Evolutionary conservation across 2,113 vertebrate genomes (phyloP).

Genomic region (Trogon melanurus): DNA sequence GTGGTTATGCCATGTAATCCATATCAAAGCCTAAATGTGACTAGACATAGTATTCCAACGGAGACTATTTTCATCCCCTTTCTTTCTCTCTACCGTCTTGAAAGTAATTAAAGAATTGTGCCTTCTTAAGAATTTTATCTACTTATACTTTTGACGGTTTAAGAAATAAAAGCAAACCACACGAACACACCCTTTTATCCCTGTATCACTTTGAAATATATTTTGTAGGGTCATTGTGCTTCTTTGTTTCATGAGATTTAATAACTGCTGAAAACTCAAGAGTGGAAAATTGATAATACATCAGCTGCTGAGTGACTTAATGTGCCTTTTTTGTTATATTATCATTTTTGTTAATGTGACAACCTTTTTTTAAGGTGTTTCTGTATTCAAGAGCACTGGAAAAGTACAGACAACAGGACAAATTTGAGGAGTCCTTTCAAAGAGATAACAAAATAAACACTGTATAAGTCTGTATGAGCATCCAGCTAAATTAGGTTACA

Average conservation of each 20-base stretch:
- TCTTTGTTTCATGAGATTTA: background rate
- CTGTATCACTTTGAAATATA: background rate
- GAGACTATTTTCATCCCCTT: background rate
- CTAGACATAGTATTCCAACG: background rate
- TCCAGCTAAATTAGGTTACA: background rate
- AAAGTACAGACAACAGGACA: background rate
- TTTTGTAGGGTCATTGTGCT: background rate
- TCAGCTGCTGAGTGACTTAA: background rate
- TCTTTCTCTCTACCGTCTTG: too few species aligned
- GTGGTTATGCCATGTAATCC: background rate
- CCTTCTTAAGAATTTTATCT: background rate
- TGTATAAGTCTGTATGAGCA: background rate
- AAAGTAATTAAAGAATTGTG: background rate
- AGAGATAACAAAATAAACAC: background rate
- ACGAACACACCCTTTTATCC: background rate
- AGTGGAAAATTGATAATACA: fast-evolving
- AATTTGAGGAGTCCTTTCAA: background rate
- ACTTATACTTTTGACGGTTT: background rate
- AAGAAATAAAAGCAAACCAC: background rate
- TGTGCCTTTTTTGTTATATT: fast-evolving
- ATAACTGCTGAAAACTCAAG: background rate
- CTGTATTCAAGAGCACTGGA: background rate
- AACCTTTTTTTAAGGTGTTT: background rate
- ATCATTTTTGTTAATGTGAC: background rate
- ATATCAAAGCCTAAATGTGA: background rate